Percentiles rank a stretch among this genome's conserved stretches.
Evolutionary conservation across 1,140 invertebrate genomes (phyloP).

Genomic region (Drosophila orena): DNA sequence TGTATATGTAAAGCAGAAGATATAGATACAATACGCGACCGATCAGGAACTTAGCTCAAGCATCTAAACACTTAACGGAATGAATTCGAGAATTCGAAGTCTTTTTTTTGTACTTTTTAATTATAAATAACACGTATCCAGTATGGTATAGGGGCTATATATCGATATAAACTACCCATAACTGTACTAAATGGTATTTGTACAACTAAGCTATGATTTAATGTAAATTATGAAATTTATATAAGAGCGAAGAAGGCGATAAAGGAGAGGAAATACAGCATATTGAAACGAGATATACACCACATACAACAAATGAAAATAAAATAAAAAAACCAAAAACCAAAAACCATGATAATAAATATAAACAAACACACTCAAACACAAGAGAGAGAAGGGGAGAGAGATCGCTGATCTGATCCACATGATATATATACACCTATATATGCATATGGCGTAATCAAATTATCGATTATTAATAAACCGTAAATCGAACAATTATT

Average conservation of each 20-base stretch:
- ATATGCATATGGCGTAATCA: conserved; percentile 78
- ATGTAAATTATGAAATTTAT: conserved; percentile 72
- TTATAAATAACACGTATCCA: conserved; percentile 43
- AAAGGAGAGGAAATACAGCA: conserved; percentile 25
- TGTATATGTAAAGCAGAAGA: conserved; percentile 18
- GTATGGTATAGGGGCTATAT: conserved; percentile 26
- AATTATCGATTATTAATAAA: conserved; percentile 82
- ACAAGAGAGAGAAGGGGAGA: conserved; percentile 10
- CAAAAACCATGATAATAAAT: conserved; percentile 55
- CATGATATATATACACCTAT: conserved; percentile 68
- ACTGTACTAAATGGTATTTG: conserved; percentile 72
- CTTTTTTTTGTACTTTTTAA: conserved; percentile 47
- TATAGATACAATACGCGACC: conserved; percentile 19
- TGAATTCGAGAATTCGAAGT: conserved; percentile 11
- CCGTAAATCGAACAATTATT: conserved; percentile 60
- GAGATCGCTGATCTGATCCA: conserved; percentile 72
- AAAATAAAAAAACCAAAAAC: conserved; percentile 9
- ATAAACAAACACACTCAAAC: conserved; percentile 13
- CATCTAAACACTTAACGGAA: conserved; percentile 21
- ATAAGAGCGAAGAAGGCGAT: conserved; percentile 24
- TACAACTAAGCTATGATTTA: conserved; percentile 74
- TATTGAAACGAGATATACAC: conserved; percentile 43
- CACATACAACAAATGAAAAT: conserved; percentile 23
- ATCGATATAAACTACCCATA: conserved; percentile 45
- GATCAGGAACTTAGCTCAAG: conserved; percentile 63